Conservation (phyloP, 2,113 vertebrate genomes). For the Callipepla squamata region DNA sequence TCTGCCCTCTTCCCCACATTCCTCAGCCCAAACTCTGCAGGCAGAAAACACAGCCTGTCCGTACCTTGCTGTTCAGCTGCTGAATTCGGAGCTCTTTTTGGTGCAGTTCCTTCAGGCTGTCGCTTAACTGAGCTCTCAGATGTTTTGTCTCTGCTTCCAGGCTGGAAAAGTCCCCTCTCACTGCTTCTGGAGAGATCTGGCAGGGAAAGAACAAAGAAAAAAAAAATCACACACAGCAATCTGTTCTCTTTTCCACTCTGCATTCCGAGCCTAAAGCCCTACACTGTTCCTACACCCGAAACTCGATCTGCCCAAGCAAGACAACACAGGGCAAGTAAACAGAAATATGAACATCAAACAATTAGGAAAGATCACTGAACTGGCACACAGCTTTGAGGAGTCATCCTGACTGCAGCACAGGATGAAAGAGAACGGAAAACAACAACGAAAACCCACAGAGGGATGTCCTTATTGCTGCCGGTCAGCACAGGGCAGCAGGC, state of each 20-base stretch:
- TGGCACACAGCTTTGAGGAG: background rate
- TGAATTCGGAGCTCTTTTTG: conserved; percentile 83
- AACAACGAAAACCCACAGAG: background rate
- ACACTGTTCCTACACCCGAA: background rate
- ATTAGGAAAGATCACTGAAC: background rate
- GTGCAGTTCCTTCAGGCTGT: conserved; percentile 81
- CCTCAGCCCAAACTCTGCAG: background rate
- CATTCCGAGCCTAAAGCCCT: background rate
- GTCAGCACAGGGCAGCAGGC: background rate
- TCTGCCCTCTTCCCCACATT: background rate
- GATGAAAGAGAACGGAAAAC: background rate
- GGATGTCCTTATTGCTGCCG: background rate
- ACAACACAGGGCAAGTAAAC: background rate
- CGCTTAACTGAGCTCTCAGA: conserved; percentile 74
- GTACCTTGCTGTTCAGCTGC: conserved; percentile 82
- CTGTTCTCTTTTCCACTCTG: background rate
- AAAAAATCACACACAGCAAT: background rate
- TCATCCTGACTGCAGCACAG: background rate
- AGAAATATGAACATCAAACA: background rate
- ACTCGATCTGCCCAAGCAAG: background rate
- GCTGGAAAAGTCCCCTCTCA: conserved; percentile 32
- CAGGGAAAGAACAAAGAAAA: background rate
- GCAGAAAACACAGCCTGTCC: rapidly evolving
- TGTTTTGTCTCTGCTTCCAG: conserved; percentile 67
- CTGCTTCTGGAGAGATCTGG: conserved; percentile 67